Percentiles rank a stretch among this genome's conserved stretches.
phyloP scores from a whole-genome alignment of 2,797 vertebrate species.

The Oreortyx pictus region DNA sequence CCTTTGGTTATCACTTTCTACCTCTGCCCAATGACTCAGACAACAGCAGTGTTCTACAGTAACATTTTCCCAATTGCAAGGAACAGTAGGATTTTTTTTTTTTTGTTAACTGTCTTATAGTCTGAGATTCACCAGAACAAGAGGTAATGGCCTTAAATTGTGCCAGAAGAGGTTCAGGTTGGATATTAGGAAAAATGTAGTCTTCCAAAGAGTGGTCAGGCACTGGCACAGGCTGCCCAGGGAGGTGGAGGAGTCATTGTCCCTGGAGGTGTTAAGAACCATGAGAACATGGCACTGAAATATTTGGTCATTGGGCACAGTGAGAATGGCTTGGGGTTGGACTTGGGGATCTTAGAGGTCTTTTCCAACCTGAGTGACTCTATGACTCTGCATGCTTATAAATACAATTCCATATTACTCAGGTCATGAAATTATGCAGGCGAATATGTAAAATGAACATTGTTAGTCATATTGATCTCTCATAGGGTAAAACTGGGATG shows the following conservation, averaged over 20 bases:
- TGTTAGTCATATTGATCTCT: neutral
- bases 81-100: neutral
- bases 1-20: neutral
- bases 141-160: too few relatives aligned
- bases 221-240: too few relatives aligned
- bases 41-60: neutral
- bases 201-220: too few relatives aligned
- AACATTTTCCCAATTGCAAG: neutral
- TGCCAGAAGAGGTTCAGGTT: too few relatives aligned
- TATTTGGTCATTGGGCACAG: too few relatives aligned
- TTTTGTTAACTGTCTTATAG: neutral
- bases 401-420: neutral
- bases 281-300: too few relatives aligned
- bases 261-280: too few relatives aligned
- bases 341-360: too few relatives aligned
- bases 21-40: neutral
- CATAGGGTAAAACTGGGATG: rapidly evolving
- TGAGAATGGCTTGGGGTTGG: too few relatives aligned
- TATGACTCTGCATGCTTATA: neutral
- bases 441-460: neutral
- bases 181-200: too few relatives aligned
- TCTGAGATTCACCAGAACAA: neutral
- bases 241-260: too few relatives aligned
- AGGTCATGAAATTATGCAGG: neutral
- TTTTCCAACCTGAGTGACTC: too few relatives aligned